A percentile compares a stretch with the other conserved stretches of the same genome.
These are phyloP conservation scores for Thysanoteuthis rhombus DNA, from an alignment of 2,888 invertebrate species.

Conservation along the genomic window DNA sequence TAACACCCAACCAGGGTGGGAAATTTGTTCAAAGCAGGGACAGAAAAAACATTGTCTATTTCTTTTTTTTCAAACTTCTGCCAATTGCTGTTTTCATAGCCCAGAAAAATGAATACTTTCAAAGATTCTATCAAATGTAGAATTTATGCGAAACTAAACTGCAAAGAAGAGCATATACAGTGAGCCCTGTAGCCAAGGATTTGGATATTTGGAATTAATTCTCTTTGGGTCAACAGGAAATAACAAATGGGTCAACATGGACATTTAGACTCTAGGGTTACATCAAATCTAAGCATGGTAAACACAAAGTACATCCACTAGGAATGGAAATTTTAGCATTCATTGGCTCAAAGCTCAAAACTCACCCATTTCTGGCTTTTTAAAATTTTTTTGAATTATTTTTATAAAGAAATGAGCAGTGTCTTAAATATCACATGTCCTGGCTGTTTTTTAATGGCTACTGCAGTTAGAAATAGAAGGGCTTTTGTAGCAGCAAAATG, in stretches of 20 bases:
- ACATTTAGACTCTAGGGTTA: neutral
- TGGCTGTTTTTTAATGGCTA: neutral
- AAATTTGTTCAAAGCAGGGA: too few relatives aligned
- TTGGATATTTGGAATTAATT: neutral
- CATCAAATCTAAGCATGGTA: neutral
- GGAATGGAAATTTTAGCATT: neutral
- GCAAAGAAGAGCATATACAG: neutral
- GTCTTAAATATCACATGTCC: neutral
- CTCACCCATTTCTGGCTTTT: neutral
- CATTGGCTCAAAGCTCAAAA: neutral
- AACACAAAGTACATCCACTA: neutral
- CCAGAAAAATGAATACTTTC: neutral
- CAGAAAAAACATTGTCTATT: neutral
- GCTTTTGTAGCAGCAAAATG: neutral
- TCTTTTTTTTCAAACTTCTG: neutral
- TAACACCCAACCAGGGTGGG: neutral
- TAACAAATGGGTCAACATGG: neutral
- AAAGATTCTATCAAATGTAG: neutral
- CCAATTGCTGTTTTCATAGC: neutral
- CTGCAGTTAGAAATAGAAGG: neutral
- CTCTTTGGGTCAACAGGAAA: neutral
- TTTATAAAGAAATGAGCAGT: neutral
- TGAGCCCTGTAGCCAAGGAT: neutral
- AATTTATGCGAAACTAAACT: neutral
- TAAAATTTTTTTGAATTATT: neutral